Evolutionary conservation across 2,113 vertebrate genomes (phyloP).

Genomic region (Phylloscopus trochilus): DNA sequence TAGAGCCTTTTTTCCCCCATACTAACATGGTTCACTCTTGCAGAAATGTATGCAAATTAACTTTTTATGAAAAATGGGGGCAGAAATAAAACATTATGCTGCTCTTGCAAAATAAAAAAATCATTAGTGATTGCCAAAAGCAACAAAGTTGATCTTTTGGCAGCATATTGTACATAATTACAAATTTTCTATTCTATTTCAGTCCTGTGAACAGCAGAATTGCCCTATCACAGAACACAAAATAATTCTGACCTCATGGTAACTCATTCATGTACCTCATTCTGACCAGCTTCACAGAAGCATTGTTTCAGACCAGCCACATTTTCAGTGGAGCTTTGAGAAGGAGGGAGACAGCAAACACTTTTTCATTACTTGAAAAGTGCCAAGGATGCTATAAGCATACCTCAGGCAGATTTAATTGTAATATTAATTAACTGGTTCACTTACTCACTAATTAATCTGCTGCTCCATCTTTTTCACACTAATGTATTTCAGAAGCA

Average conservation of each 20-base stretch:
- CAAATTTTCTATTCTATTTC: constrained; percentile 50
- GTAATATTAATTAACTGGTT: constrained; percentile 73
- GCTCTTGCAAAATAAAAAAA: constrained; percentile 72
- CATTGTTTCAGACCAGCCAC: constrained; percentile 23
- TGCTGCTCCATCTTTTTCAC: constrained; percentile 49
- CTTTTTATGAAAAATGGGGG: constrained; percentile 68
- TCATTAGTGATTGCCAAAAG: constrained; percentile 76
- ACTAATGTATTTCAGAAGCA: constrained; percentile 40
- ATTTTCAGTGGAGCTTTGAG: neutral
- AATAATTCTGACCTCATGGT: constrained; percentile 43
- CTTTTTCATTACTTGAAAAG: constrained; percentile 53
- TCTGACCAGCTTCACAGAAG: constrained; percentile 23
- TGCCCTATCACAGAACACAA: constrained; percentile 11
- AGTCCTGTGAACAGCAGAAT: constrained; percentile 20
- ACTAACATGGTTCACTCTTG: constrained; percentile 56
- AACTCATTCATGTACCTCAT: constrained; percentile 12
- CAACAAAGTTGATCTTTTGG: constrained; percentile 68
- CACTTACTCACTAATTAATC: constrained; percentile 71
- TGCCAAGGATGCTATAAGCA: constrained; percentile 56
- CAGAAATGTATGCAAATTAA: constrained; percentile 70
- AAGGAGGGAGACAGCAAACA: constrained; percentile 47
- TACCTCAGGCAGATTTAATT: constrained; percentile 72
- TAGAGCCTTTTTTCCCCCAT: neutral
- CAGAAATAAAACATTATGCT: constrained; percentile 70
- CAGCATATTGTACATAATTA: constrained; percentile 50